Evolutionary conservation across 2,113 vertebrate genomes (phyloP).

Genomic region (Pterocles burchelli): DNA sequence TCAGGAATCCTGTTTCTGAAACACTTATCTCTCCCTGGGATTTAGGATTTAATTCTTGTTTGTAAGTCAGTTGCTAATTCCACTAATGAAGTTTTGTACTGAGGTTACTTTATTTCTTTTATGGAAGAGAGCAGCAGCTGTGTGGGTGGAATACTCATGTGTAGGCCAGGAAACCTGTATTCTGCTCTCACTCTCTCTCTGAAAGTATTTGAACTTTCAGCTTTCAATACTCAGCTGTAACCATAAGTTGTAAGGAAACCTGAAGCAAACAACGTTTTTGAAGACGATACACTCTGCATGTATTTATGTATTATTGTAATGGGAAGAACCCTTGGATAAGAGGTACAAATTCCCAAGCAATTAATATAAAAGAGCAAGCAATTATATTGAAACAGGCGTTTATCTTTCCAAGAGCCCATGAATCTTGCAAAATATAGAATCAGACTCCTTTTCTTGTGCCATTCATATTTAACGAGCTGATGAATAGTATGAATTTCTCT

Average conservation of each 20-base stretch:
- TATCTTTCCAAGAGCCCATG: not conserved
- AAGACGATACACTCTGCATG: not conserved
- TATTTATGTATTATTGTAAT: not conserved
- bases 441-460: not conserved
- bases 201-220: not conserved
- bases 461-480: not conserved
- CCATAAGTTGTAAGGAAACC: not conserved
- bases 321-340: not conserved
- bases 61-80: not conserved
- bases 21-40: not conserved
- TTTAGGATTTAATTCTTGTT: not conserved
- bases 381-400: not conserved
- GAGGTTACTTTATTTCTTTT: not conserved
- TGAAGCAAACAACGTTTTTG: not conserved
- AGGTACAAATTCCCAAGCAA: not conserved
- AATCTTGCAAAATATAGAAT: not conserved
- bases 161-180: not conserved
- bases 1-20: not conserved
- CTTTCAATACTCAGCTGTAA: not conserved
- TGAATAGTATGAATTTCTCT: not conserved
- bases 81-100: not conserved
- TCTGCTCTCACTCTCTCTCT: not conserved
- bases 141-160: not conserved
- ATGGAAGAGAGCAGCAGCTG: not conserved
- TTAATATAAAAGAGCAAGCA: not conserved